phyloP scores from a whole-genome alignment of 2,888 invertebrate genomes.

The Tipula unca region DNA sequence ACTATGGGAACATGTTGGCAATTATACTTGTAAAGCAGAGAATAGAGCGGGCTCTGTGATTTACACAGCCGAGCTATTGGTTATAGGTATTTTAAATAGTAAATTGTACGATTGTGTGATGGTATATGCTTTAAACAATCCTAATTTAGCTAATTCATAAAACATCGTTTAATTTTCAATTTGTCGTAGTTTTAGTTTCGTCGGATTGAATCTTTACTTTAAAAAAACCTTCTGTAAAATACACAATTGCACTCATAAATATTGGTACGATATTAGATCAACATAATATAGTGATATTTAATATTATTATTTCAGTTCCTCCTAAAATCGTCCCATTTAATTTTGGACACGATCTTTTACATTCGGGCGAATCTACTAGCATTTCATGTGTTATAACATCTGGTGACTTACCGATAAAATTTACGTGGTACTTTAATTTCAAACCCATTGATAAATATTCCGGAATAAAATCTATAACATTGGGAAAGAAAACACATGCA shows the following conservation, averaged over 20 bases:
- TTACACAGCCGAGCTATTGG: constrained; percentile 57
- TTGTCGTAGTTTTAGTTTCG: no score
- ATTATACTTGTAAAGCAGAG: constrained; percentile 64
- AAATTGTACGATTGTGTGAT: neutral
- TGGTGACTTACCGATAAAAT: constrained; percentile 70
- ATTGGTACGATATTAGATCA: no score
- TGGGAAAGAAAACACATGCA: constrained; percentile 53
- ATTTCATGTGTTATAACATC: constrained; percentile 59
- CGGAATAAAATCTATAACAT: constrained; percentile 41
- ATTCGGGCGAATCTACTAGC: constrained; percentile 30
- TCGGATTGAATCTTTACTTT: no score
- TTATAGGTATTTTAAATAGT: constrained; percentile 51
- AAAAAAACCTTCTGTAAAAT: no score
- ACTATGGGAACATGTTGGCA: constrained; percentile 58
- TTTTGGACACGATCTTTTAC: constrained; percentile 55
- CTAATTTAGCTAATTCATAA: constrained; percentile 27
- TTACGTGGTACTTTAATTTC: constrained; percentile 51
- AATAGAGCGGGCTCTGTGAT: constrained; percentile 61
- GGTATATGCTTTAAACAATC: neutral
- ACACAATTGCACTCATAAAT: no score
- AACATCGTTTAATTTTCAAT: neutral
- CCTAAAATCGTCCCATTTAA: constrained; percentile 59
- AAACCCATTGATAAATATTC: constrained; percentile 38
- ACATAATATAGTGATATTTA: constrained; percentile 51
- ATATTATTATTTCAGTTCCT: neutral